These are phyloP conservation scores for Actenoides hombroni DNA, from an alignment of 2,113 vertebrate species.

Conservation along the genomic window DNA sequence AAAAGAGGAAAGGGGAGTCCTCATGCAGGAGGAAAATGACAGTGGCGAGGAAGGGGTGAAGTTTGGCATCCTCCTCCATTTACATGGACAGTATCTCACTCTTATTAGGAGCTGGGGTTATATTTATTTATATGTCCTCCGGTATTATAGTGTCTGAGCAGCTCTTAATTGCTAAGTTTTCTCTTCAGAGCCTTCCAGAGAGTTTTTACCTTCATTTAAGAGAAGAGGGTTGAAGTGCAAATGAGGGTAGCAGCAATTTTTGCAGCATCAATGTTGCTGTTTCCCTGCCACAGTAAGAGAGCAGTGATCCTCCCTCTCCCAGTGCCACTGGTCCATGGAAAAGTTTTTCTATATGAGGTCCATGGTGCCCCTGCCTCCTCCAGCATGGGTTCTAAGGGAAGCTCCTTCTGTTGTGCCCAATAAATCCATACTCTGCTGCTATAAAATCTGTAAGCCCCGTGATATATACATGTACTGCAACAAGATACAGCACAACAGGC, in stretches of 20 bases:
- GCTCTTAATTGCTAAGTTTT: background rate
- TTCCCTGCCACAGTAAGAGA: fast-evolving
- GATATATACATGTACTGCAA: background rate
- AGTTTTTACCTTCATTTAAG: background rate
- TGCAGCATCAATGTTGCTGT: fast-evolving
- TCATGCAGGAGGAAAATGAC: background rate
- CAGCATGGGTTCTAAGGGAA: background rate
- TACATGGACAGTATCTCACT: background rate
- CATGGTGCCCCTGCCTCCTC: background rate
- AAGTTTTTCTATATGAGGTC: background rate
- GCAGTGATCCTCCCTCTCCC: background rate
- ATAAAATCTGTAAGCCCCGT: background rate
- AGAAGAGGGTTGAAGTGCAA: background rate
- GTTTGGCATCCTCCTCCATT: background rate
- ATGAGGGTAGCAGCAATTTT: background rate
- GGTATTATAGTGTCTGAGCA: background rate
- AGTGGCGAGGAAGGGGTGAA: background rate
- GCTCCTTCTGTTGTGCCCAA: background rate
- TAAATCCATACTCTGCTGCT: background rate
- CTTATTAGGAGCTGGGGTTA: background rate
- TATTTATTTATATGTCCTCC: background rate
- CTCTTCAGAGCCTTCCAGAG: background rate
- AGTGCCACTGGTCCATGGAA: background rate
- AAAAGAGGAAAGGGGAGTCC: background rate
- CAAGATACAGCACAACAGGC: background rate